Conservation (phyloP, 2,888 invertebrate genomes). For the Megamerina dolium region DNA sequence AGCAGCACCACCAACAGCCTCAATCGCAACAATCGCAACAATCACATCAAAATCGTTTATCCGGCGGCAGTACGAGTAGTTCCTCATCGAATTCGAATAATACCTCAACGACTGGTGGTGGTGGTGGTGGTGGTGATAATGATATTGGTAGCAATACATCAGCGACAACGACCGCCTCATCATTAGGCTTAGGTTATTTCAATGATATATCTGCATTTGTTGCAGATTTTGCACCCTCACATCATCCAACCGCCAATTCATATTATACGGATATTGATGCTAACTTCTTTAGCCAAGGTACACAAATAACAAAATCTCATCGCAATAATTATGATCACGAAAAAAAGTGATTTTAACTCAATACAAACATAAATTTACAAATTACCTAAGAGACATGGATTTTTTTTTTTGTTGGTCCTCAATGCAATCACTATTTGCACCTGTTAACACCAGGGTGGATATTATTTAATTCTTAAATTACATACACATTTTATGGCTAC, state of each 20-base stretch:
- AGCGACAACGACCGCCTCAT: no score
- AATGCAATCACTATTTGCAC: no score
- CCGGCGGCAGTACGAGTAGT: constrained; percentile 44
- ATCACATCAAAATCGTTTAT: constrained; percentile 35
- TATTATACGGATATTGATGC: constrained; percentile 47
- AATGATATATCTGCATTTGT: constrained; percentile 43
- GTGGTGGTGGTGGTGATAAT: constrained; percentile 9
- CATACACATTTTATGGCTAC: no score
- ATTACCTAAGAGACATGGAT: no score
- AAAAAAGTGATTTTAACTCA: no score
- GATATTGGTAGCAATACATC: constrained; percentile 12
- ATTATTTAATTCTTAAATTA: no score
- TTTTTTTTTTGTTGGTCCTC: no score
- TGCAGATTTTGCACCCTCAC: constrained; percentile 38
- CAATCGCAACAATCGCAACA: constrained; percentile 16
- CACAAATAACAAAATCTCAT: constrained; percentile 11
- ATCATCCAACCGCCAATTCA: constrained; percentile 29
- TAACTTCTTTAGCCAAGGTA: constrained; percentile 48
- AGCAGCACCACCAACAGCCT: constrained; percentile 16
- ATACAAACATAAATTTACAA: no score
- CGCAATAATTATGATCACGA: not conserved
- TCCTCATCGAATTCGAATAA: constrained; percentile 25
- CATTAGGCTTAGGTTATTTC: constrained; percentile 40
- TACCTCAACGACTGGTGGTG: constrained; percentile 25
- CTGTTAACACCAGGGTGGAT: no score